Base-by-base conservation (phyloP, 2,797 vertebrate species). In the Parambassis ranga region DNA sequence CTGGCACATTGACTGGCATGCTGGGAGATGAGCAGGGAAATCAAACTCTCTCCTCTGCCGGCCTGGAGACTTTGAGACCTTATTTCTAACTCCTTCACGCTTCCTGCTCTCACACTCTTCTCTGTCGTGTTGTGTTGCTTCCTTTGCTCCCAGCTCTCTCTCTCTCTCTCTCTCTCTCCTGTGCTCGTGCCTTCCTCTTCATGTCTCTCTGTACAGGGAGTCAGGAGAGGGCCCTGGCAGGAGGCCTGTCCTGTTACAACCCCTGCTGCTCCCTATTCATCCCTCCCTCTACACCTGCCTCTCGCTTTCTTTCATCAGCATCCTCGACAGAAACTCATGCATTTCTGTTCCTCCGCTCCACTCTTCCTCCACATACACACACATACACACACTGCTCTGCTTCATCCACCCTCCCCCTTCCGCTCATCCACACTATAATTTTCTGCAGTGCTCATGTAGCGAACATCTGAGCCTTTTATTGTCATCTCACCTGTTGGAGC, bases 171-270 rank as follows among this genome's bases (percentile, higher is more conserved):
- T 35, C 26, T 50, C 5, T 11, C 10, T 9, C 19, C 18, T 37
- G 23, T 38, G 9, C 44, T 19, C 72, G 23, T 14, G 3, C 27
- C 15, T 52, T 47, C 19, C 14, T 53, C 52, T 7, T 19, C 7
- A 0, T 10, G 16, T 46, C 42, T 49, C 35, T 55, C 61, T 56
- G 59, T 33, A 2, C 23, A 8, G 53, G 36, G 42, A 47, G 42
- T 23, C 11, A 22, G 16, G 35, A 35, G 19, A 58, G 47, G 2
- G 3, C 10, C 13, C 49, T 42, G 20, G 44, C 56, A 52, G 57
- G 51, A 66, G 60, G 39, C 23, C 42, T 43, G 31, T 63, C 73
- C 31, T 39, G 41, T 43, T 77, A 8, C 37, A 67, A 26, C 47
- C 37, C 33, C 59, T 41, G 58, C 59, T 47, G 28, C 48, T 49